Base-by-base conservation (phyloP, 2,797 vertebrate species). In the Macrochelys suwanniensis region DNA sequence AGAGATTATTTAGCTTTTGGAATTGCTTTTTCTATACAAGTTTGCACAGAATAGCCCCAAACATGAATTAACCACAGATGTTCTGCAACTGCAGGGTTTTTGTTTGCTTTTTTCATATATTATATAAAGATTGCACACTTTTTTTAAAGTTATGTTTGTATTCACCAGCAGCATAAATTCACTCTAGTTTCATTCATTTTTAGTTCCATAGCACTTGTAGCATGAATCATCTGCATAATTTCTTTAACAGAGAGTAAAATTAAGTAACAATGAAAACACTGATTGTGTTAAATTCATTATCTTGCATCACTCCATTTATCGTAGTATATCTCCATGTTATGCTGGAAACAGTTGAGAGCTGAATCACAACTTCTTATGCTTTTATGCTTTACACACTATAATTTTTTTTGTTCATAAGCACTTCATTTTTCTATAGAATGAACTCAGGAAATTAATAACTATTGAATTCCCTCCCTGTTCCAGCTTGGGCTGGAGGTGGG, bases 111-210 rank as follows among this genome's bases (percentile, higher is more conserved):
- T 65, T 89, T 95, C 68, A 61, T 61, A 61, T 6, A 28, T 28
- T 37, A 37, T 84, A 53, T 76, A 82, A 93, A 42, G 25, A 80
- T 33, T 85, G 87, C 84, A 91, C 8, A 6, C 82, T 90, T 95
- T 91, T 87, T 68, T 91, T 86, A 82, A 87, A 96, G 92, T 25
- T 53, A 76, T 47, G 65, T 68, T 85, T 92, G 26, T 83, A 84
- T 42, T 84, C 94, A 47, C 65, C 83, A 74, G 74, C 76, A 89
- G 49, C 89, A 80, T 80, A 83, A 94, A 95, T 50, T 85, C 2
- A 49, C 42, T 23, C 26, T 91, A 91, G 21, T 79, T 96, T 93
- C 82, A 76, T 94, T 97, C 54, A 86, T 33, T 54, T 82, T 88
- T 6, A 87, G 59, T 88, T 93, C 82, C 53, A 42, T 89, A 89